Base-by-base conservation (phyloP, 2,888 invertebrate genomes). In the Harpalus rufipes region DNA sequence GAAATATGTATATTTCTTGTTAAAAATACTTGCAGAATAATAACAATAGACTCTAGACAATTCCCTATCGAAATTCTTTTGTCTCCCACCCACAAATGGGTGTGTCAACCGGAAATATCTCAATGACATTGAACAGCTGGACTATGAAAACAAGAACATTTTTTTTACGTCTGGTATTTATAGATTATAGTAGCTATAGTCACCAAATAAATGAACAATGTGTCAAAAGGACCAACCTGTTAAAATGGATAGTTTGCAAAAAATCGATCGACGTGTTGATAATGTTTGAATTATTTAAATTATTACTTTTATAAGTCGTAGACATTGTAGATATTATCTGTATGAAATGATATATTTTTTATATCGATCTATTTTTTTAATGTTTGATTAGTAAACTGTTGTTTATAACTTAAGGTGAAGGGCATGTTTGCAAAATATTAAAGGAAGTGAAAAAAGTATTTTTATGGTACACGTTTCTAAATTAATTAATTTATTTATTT, bases 21-120 rank as follows among this genome's bases (percentile, higher is more conserved):
- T 32, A 32, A 32, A 32, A 32, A 32, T 32, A 32, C 0, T 5
- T 32, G 32, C 32, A 32, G 32, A 32, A 4, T 32, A 32, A 32
- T 32, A 32, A 32, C 32, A 32, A 32, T 32, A 5, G 32, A 32
- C 6, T 32, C 32, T 6, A 32, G 25, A 63, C 63, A 63, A 63
- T 63, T 25, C 32, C 8, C 63, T 12, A 25, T 63, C 63, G 25
- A 63, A 63, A 25, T 25, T 14, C 25, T 32, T 32, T 7, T 59
- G 63, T 25, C 25, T n/a, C 63, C 25, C 63, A 21, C 63, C 25
- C 63, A 25, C 63, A 63, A 25, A 2, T 25, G 63, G 63, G 63
- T 25, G 63, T 63, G 63, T 0, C 63, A 63, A 25, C 63, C 63
- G 63, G 63, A 63, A 63, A 63, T 63, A 63, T 63, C 63, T 63